phyloP scores from a whole-genome alignment of 2,113 vertebrate species.

The Esox niger region DNA sequence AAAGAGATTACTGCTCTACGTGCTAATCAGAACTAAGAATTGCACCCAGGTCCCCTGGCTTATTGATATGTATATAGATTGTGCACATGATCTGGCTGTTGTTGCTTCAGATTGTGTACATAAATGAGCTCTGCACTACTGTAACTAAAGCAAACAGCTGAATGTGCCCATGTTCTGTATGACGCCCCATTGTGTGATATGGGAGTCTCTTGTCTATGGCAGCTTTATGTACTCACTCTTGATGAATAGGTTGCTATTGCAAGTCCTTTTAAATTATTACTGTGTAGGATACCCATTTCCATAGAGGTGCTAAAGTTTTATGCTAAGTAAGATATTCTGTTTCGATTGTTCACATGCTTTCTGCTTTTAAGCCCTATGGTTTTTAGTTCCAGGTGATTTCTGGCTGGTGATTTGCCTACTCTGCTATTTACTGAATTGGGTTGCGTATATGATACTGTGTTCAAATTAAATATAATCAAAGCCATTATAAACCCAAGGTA shows the following conservation, averaged over 20 bases:
- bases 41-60: constrained; percentile 19
- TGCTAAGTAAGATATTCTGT: constrained; percentile 28
- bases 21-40: constrained; percentile 46
- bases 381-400: constrained; percentile 32
- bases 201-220: neutral
- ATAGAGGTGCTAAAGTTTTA: constrained; percentile 22
- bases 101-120: constrained; percentile 29
- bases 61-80: constrained; percentile 44
- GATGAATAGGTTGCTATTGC: constrained; percentile 19
- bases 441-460: constrained; percentile 40
- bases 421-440: constrained; percentile 31
- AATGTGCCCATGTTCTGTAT: constrained; percentile 47
- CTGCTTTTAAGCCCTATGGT: neutral
- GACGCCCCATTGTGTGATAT: neutral
- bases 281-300: constrained; percentile 19
- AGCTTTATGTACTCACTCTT: constrained; percentile 28
- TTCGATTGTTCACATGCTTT: constrained; percentile 36
- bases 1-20: constrained; percentile 43
- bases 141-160: constrained; percentile 44
- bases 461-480: constrained; percentile 57
- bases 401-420: constrained; percentile 20
- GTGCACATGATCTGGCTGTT: constrained; percentile 40
- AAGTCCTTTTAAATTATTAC: constrained; percentile 40
- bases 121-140: constrained; percentile 17
- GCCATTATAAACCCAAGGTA: constrained; percentile 37